Percentiles rank a stretch among this genome's conserved stretches.
Evolutionary conservation across 1,140 invertebrate species (phyloP).

Genomic region (Phthorimaea operculella): DNA sequence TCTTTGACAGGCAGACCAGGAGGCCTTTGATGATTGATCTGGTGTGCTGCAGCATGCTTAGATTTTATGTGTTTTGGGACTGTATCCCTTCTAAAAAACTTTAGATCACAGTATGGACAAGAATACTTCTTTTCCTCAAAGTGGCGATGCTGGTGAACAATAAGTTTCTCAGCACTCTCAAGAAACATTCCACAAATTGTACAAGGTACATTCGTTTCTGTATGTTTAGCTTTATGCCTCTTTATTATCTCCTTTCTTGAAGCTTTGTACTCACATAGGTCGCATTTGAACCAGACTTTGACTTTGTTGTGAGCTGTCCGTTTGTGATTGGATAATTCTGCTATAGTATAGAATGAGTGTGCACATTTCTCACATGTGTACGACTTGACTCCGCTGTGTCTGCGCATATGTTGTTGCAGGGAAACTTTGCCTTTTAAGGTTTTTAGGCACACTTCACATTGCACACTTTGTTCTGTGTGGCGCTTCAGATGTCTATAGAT

Average conservation of each 20-base stretch:
- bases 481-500: conserved; percentile 35
- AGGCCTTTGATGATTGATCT: not conserved
- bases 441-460: conserved; percentile 44
- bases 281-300: conserved; percentile 28
- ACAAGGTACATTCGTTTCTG: conserved; percentile 33
- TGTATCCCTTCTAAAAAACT: conserved; percentile 21
- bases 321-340: conserved; percentile 44
- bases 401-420: conserved; percentile 33
- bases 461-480: conserved; percentile 23
- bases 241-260: conserved; percentile 20
- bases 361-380: conserved; percentile 49
- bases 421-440: conserved; percentile 21
- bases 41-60: conserved; percentile 18
- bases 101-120: conserved; percentile 28
- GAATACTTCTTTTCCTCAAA: conserved; percentile 29
- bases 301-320: conserved; percentile 31
- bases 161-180: conserved; percentile 23
- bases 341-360: conserved; percentile 34
- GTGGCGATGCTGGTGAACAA: conserved; percentile 33
- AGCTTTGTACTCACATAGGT: conserved; percentile 36
- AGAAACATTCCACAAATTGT: conserved; percentile 40
- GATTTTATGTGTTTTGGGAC: conserved; percentile 23
- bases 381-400: conserved; percentile 36
- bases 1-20: not conserved
- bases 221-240: conserved; percentile 35